Conservation (phyloP, 2,888 invertebrate species). For the Steinernema carpocapsae region DNA sequence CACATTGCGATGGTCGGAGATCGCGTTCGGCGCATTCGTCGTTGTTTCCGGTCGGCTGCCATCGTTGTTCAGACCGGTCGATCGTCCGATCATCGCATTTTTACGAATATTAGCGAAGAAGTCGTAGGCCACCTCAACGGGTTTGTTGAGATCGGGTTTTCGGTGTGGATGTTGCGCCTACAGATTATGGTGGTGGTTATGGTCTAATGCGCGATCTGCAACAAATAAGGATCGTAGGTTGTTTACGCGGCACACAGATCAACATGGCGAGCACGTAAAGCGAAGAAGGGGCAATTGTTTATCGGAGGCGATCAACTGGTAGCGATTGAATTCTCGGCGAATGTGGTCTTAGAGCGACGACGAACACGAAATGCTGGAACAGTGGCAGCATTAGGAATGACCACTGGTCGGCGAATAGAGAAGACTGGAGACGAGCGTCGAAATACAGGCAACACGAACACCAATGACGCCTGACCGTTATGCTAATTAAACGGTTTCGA, state of each 20-base stretch:
- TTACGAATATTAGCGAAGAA: constrained; percentile 30
- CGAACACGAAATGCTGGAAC: background rate
- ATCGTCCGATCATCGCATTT: constrained; percentile 35
- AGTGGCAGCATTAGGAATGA: background rate
- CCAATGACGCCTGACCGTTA: constrained; percentile 22
- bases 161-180: background rate
- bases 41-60: constrained; percentile 32
- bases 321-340: background rate
- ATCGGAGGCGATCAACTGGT: constrained; percentile 28
- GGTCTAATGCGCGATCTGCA: constrained; percentile 11
- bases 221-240: constrained; percentile 14
- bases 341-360: constrained; percentile 27
- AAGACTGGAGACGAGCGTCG: background rate
- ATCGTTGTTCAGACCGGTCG: constrained; percentile 29
- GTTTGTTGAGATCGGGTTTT: constrained; percentile 8
- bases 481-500: constrained; percentile 32
- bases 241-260: background rate
- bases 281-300: constrained; percentile 6
- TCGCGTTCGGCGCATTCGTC: background rate
- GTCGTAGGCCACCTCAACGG: constrained; percentile 32
- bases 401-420: background rate
- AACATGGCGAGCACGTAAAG: background rate
- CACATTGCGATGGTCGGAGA: constrained; percentile 35
- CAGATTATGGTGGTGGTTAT: too few relatives aligned
- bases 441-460: background rate